A percentile compares a stretch with the other conserved stretches of the same genome.
These are phyloP conservation scores for Morbakka virulenta DNA, from an alignment of 30 jellyfish, hydroid and myxozoan species.

Conservation along the genomic window DNA sequence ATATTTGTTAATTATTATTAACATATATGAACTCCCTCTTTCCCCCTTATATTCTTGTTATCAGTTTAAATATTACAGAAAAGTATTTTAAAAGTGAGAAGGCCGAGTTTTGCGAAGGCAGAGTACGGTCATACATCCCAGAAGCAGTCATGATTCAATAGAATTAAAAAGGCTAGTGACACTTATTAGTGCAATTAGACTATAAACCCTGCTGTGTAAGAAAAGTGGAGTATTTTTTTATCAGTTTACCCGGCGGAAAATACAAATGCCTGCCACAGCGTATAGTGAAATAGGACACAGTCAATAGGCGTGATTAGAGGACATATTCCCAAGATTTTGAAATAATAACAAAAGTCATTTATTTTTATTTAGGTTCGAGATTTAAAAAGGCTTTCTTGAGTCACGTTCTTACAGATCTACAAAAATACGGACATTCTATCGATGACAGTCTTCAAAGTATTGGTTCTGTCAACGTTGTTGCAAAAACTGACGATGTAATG, in stretches of 20 bases:
- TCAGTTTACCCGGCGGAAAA: not conserved
- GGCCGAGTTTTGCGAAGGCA: no score
- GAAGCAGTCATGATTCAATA: not conserved
- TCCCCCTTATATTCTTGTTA: no score
- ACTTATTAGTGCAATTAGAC: not conserved
- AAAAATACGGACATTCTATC: slow-evolving; percentile 47
- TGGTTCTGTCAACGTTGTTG: slow-evolving; percentile 44
- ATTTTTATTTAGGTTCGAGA: slow-evolving; percentile 43
- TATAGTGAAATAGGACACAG: no score
- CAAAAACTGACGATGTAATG: not conserved
- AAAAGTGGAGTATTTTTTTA: not conserved
- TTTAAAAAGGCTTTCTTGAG: slow-evolving; percentile 39
- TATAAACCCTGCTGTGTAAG: not conserved
- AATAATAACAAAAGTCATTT: no score
- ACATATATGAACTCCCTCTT: no score
- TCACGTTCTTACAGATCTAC: slow-evolving; percentile 21
- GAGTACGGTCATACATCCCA: not conserved
- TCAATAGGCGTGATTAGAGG: no score
- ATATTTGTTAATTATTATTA: no score
- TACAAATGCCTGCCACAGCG: no score
- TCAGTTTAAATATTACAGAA: no score
- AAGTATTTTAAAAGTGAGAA: no score
- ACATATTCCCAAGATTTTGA: no score
- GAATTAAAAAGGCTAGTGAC: not conserved
- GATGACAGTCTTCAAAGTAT: slow-evolving; percentile 31